phyloP scores from a whole-genome alignment of 2,888 invertebrate species.

The Papilio elwesi region DNA sequence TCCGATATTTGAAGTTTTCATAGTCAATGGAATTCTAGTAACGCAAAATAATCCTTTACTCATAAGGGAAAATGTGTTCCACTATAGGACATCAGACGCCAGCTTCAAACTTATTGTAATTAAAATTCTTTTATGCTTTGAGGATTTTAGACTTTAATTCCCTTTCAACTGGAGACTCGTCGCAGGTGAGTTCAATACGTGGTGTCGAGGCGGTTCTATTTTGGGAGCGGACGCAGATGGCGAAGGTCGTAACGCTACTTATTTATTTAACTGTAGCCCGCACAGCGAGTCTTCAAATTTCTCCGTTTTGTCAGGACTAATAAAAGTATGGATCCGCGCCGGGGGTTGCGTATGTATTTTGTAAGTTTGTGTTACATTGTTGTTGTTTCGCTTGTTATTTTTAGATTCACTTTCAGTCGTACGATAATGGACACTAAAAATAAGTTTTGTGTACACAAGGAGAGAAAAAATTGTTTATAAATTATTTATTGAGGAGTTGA shows the following conservation, averaged over 20 bases:
- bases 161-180: conserved; percentile 1
- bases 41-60: too few relatives aligned
- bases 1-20: too few relatives aligned
- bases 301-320: conserved; percentile 54
- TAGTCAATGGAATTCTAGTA: too few relatives aligned
- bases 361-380: not conserved
- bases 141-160: conserved; percentile 14
- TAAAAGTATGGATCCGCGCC: conserved; percentile 40
- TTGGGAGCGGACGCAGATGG: conserved; percentile 74
- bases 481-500: too few relatives aligned
- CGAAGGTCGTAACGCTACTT: conserved; percentile 72
- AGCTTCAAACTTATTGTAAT: not conserved
- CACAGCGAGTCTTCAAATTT: conserved; percentile 53
- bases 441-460: too few relatives aligned
- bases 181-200: conserved; percentile 1
- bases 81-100: too few relatives aligned
- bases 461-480: too few relatives aligned
- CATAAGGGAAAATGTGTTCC: too few relatives aligned
- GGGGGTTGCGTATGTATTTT: conserved; percentile 40
- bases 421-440: too few relatives aligned
- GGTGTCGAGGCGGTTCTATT: conserved; percentile 59
- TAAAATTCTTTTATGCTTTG: not conserved
- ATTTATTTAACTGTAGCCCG: conserved; percentile 72
- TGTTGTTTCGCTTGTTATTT: not conserved
- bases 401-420: too few relatives aligned